Percentiles rank a stretch among this genome's conserved stretches.
These are phyloP conservation scores for Harpalus rufipes DNA, from an alignment of 2,888 invertebrate species.

Conservation along the genomic window DNA sequence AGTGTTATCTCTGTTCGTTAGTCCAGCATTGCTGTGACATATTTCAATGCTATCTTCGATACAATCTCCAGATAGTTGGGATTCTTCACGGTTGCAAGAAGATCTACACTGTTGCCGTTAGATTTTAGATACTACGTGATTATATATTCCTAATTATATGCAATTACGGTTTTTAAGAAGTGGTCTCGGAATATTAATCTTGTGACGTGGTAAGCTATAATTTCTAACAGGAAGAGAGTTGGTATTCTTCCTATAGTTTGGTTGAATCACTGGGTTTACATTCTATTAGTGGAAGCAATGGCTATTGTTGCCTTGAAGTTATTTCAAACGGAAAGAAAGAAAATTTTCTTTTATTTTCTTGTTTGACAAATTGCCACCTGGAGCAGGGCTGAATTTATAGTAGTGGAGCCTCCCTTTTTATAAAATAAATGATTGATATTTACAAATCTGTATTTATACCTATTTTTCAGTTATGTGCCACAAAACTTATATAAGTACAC, in stretches of 20 bases:
- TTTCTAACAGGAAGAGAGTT: constrained; percentile 27
- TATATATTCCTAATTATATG: constrained; percentile 49
- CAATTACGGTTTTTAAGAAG: constrained; percentile 37
- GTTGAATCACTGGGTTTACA: not conserved
- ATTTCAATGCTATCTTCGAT: constrained; percentile 28
- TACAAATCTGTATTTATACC: no score
- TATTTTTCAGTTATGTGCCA: no score
- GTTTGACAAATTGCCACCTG: no score
- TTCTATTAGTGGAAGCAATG: not conserved
- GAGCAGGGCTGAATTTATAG: no score
- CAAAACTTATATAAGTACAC: no score
- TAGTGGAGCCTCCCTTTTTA: no score
- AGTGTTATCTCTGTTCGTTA: constrained; percentile 5
- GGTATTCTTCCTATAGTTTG: constrained; percentile 3
- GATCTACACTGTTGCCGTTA: constrained; percentile 24
- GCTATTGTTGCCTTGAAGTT: no score
- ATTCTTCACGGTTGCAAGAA: constrained; percentile 24
- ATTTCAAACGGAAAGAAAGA: no score
- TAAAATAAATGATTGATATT: no score
- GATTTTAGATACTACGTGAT: constrained; percentile 24
- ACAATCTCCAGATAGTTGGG: constrained; percentile 4
- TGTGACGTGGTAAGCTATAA: not conserved
- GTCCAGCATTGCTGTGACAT: constrained; percentile 12
- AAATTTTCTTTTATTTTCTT: no score
- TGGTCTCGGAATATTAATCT: constrained; percentile 21